Evolutionary conservation across 2,113 vertebrate species (phyloP), one percentile per base, ranked within the genome.

Genomic region (Tetraodon nigroviridis): DNA sequence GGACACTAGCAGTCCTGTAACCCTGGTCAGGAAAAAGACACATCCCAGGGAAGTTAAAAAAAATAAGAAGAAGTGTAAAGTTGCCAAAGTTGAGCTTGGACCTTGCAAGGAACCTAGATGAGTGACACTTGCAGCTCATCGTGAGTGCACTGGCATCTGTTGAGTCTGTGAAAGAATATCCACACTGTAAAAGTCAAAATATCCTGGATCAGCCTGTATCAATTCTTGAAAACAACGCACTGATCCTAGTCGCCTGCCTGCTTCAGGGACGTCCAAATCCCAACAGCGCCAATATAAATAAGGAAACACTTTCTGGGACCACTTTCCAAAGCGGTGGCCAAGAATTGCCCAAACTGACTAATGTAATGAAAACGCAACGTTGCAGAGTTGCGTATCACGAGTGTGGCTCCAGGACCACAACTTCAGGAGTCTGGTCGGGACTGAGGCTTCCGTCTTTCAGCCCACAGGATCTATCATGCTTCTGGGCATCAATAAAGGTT

Each of bases 151-250:
- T 11, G 51, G 44, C n/a, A n/a, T 41, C 20, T 40, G 52, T 59
- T 64, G 57, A 13, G 27, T 59, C 61, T 50, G 14, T 22, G 24
- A 11, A 42, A 66, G 18, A 52, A 53, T 47, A 58, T 71, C 19
- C 58, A 21, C 15, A 20, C 11, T 0, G 0, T 16, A 42, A 67
- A 41, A 67, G 67, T 60, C 64, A 82, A 71, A 83, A 82, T 59
- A 79, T 24, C 51, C 22, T 19, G 54, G 60, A 65, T 58, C 46
- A 47, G 55, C 18, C 1, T 4, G 8, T 18, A 7, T 17, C 24
- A 41, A 40, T 49, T 41, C 14, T 5, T 17, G 15, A 4, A 41
- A 12, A 37, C 32, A 37, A 37, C 3, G 10, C 11, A 13, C 18
- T 19, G 27, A n/a, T 42, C 19, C 16, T 27, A 8, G 17, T 57